A percentile compares a stretch with the other conserved stretches of the same genome.
phyloP scores from a whole-genome alignment of 2,888 invertebrate species.

The Dione juno region DNA sequence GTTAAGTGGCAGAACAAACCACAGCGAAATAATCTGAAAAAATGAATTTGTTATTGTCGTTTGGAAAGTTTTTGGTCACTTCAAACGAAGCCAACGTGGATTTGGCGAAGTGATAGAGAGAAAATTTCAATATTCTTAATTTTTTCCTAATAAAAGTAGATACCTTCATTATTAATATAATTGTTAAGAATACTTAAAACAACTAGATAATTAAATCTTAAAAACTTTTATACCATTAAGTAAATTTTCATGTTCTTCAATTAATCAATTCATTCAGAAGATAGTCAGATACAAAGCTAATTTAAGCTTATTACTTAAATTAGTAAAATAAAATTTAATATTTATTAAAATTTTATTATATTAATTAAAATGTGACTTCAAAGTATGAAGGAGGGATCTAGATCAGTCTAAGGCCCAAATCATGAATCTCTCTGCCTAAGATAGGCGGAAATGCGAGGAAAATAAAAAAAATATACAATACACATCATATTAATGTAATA shows the following conservation, averaged over 20 bases:
- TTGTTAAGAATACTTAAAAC: not conserved
- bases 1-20: too few species aligned
- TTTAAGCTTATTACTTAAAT: not conserved
- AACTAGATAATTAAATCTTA: not conserved
- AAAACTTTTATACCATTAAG: conserved; percentile 1
- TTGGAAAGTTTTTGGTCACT: too few species aligned
- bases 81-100: too few species aligned
- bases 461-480: not conserved
- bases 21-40: too few species aligned
- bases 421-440: too few species aligned
- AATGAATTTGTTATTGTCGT: too few species aligned
- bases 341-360: not conserved
- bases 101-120: not conserved
- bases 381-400: not conserved
- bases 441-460: too few species aligned
- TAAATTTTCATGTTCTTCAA: not conserved
- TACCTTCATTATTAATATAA: not conserved
- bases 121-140: not conserved
- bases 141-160: not conserved
- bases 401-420: too few species aligned
- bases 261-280: not conserved
- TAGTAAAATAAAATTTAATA: not conserved
- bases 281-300: not conserved
- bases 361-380: not conserved
- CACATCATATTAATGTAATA: not conserved